Base-by-base conservation (phyloP, 35 echinoderm and acorn worm genomes). In the Nesometra sesokonis region DNA sequence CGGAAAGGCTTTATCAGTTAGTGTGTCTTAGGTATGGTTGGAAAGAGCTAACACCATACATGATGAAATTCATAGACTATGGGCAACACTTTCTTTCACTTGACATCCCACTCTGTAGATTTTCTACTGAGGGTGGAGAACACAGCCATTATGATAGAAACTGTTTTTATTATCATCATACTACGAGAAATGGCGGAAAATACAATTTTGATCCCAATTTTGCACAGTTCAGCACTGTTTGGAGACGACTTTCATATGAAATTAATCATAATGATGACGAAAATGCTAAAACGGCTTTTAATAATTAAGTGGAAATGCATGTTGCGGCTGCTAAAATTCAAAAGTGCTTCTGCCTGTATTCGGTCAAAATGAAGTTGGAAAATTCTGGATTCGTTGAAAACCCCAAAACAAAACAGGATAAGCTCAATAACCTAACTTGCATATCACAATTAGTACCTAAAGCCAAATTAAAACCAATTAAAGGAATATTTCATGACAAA, bases 1-100 rank as follows among this genome's bases (percentile, higher is more conserved):
- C 90, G 40, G 93, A 91, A 32, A 79, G 38, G 0, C 91, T 91
- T 43, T 95, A 95, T 30, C 87, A 95, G 78, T 36, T 95, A 0
- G 84, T 86, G 36, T 29, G 7, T 32, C 5, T 87, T 3, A 11
- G 87, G 13, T 92, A 91, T 80, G 33, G 82, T 33, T 91, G 78
- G 35, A 29, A 80, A 8, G 47, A 86, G 0, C n/a, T 95, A 3
- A 95, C 93, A 11, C 93, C 93, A 5, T 95, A 95, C 80, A 89
- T 92, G 93, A 95, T 95, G 3, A 95, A 87, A 34, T 89, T 86
- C 46, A 81, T 95, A 79, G 90, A 95, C 39, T 89, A 89, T 86
- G 87, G 35, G 0, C 34, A 9, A 31, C 23, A 88, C 17, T 82
- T 94, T 17, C 88, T 94, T 82, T 76, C 80, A 32, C 4, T 88